These are phyloP conservation scores for Notiomystis cincta DNA, from an alignment of 2,113 vertebrate species.

Conservation along the genomic window DNA sequence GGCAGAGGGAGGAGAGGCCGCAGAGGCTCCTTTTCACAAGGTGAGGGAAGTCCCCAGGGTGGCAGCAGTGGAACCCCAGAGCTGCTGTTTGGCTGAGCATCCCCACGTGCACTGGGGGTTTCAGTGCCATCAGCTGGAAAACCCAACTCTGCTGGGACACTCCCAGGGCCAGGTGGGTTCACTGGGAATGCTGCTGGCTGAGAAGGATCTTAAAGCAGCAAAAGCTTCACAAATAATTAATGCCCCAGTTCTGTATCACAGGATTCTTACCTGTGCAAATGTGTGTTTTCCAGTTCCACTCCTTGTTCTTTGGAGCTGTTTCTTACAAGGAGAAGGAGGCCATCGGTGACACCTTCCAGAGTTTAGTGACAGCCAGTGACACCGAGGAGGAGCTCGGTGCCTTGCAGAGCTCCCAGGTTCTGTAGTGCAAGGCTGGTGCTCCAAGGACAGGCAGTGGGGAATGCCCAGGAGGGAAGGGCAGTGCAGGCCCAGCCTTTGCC, in stretches of 20 bases:
- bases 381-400: conserved; percentile 68
- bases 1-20: accelerated
- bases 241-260: background rate
- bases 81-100: background rate
- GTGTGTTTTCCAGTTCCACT: conserved; percentile 75
- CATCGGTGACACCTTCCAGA: background rate
- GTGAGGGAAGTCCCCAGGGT: background rate
- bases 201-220: background rate
- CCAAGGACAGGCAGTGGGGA: accelerated
- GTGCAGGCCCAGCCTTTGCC: background rate
- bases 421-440: background rate
- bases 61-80: background rate
- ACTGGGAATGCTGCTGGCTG: background rate
- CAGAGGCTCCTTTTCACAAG: background rate
- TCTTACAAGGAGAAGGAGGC: conserved; percentile 51
- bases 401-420: background rate
- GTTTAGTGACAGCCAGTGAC: conserved; percentile 80
- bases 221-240: background rate
- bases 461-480: background rate
- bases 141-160: background rate
- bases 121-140: background rate
- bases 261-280: background rate
- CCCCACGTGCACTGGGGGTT: accelerated
- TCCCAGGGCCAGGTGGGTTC: background rate
- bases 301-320: conserved; percentile 84